These are phyloP conservation scores for Merodon equestris DNA, from an alignment of 2,888 invertebrate genomes.

Conservation along the genomic window DNA sequence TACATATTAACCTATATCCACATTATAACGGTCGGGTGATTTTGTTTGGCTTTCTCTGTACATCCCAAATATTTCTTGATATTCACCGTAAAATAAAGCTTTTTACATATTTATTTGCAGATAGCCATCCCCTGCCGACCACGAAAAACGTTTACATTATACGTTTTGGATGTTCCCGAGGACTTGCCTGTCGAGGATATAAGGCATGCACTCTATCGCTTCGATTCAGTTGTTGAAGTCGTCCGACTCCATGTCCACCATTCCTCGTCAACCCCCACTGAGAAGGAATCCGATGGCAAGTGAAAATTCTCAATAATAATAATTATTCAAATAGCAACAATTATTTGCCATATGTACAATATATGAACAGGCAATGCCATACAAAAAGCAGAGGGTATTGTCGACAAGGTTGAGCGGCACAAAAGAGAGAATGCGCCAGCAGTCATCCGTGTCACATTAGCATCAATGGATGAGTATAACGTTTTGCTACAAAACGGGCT, in stretches of 20 bases:
- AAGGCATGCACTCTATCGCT: slow-evolving; percentile 88
- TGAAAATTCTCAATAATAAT: slow-evolving; percentile 3
- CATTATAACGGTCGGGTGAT: too few species aligned
- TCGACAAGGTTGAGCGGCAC: slow-evolving; percentile 74
- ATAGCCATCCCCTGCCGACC: slow-evolving; percentile 91
- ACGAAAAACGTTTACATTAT: slow-evolving; percentile 91
- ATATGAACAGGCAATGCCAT: slow-evolving; percentile 30
- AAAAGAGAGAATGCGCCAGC: slow-evolving; percentile 81
- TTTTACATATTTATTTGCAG: slow-evolving; percentile 75
- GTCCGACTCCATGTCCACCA: slow-evolving; percentile 82
- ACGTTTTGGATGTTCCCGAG: slow-evolving; percentile 90
- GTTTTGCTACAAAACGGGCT: slow-evolving; percentile 89
- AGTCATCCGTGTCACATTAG: slow-evolving; percentile 86
- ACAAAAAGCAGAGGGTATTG: slow-evolving; percentile 32
- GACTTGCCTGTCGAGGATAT: slow-evolving; percentile 92
- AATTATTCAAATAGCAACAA: background rate
- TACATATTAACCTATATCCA: too few species aligned
- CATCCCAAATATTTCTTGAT: too few species aligned
- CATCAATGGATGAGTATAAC: slow-evolving; percentile 88
- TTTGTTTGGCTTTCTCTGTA: too few species aligned
- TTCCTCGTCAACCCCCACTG: slow-evolving; percentile 72
- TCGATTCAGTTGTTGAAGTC: slow-evolving; percentile 89
- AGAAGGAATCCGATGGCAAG: slow-evolving; percentile 76
- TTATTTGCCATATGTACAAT: background rate
- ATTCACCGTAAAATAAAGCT: too few species aligned